These are phyloP conservation scores for Tribolium castaneum DNA, from an alignment of 1,140 invertebrate species.

Conservation along the genomic window DNA sequence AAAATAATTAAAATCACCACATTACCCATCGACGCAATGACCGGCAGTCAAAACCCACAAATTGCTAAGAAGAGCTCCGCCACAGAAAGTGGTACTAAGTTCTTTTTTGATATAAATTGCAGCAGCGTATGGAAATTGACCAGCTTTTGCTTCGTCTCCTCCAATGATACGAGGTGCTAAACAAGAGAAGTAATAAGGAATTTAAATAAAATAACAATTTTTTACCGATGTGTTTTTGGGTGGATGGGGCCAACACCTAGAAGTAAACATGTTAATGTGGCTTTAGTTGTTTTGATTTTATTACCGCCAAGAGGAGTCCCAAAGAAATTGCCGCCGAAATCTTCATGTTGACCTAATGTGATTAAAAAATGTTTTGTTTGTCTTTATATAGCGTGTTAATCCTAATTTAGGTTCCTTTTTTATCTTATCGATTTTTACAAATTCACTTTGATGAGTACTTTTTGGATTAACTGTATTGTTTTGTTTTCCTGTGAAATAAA, in stretches of 20 bases:
- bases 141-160: background rate
- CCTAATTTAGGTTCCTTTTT: background rate
- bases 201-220: background rate
- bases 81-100: background rate
- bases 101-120: background rate
- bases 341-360: slow-evolving; percentile 3
- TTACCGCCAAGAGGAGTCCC: background rate
- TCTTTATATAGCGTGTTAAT: slow-evolving; percentile 10
- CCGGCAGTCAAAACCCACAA: slow-evolving; percentile 3
- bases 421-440: background rate
- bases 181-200: background rate
- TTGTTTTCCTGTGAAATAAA: background rate
- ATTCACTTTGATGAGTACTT: background rate
- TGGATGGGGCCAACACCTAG: background rate
- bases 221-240: slow-evolving; percentile 18
- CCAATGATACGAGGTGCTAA: background rate
- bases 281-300: background rate
- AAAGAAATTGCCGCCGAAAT: background rate
- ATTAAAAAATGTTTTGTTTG: background rate
- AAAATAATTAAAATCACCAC: background rate
- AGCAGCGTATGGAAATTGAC: slow-evolving; percentile 4
- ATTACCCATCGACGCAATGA: slow-evolving; percentile 1
- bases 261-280: background rate
- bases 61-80: background rate
- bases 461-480: background rate